Percentiles rank a stretch among this genome's conserved stretches.
Conservation (phyloP, 2,113 vertebrate genomes). For the Eonycteris spelaea region DNA sequence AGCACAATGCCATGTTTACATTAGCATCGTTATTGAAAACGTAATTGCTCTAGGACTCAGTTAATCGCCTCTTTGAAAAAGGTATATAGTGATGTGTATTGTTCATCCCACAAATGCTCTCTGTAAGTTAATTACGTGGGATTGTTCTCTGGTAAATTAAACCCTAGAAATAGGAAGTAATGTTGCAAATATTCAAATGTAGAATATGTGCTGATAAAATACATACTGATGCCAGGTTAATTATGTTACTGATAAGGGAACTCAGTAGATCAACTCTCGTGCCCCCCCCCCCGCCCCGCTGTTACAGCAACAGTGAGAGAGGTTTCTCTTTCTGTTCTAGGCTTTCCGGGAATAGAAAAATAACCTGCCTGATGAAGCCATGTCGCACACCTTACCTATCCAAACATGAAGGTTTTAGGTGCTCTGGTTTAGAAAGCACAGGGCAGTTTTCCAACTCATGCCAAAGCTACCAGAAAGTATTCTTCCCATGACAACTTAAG, state of each 20-base stretch:
- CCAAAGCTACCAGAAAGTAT: slow-evolving; percentile 70
- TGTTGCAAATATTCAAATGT: slow-evolving; percentile 36
- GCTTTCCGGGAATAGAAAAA: slow-evolving; percentile 78
- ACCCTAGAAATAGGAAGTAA: slow-evolving; percentile 36
- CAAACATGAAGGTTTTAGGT: slow-evolving; percentile 71
- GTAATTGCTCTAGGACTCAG: not conserved
- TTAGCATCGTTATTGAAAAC: slow-evolving; percentile 36
- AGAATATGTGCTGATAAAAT: slow-evolving; percentile 18
- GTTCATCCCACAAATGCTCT: not conserved
- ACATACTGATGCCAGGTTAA: slow-evolving; percentile 11
- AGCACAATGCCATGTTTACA: not conserved
- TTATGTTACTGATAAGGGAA: slow-evolving; percentile 39
- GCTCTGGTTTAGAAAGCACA: slow-evolving; percentile 68
- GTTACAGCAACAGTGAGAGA: slow-evolving; percentile 66
- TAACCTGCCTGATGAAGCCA: slow-evolving; percentile 73
- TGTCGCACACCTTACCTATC: slow-evolving; percentile 67
- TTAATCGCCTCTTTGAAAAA: slow-evolving; percentile 26
- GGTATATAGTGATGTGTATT: not conserved
- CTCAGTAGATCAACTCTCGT: slow-evolving; percentile 21
- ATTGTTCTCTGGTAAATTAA: slow-evolving; percentile 27
- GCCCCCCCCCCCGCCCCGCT: too few species aligned
- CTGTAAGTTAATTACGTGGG: slow-evolving; percentile 26
- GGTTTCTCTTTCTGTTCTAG: slow-evolving; percentile 66
- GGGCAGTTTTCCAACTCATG: slow-evolving; percentile 66
- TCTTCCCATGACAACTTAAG: slow-evolving; percentile 68